Evolutionary conservation across 2,113 vertebrate genomes (phyloP).

Genomic region (Hyperoodon ampullatus): DNA sequence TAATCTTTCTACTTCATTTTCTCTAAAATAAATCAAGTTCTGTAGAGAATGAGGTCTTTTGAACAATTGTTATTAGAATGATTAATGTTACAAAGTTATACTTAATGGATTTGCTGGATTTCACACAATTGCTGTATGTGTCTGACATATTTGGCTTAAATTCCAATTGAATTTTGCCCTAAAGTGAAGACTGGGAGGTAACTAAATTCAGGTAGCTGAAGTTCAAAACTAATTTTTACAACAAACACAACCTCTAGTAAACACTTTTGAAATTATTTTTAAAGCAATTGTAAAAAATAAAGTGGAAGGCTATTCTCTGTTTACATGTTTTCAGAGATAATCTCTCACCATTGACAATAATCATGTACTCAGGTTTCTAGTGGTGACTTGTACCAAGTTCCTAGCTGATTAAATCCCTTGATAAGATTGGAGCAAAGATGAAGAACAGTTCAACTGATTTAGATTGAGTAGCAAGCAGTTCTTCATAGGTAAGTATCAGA

Average conservation of each 20-base stretch:
- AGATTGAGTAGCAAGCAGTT: neutral
- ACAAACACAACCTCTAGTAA: neutral
- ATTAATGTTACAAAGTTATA: neutral
- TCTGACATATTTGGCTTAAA: neutral
- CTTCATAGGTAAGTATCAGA: neutral
- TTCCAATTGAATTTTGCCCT: neutral
- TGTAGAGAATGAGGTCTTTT: neutral
- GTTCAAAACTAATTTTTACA: neutral
- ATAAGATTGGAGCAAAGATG: neutral
- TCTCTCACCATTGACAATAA: neutral
- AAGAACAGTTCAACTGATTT: neutral
- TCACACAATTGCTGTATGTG: neutral
- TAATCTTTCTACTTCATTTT: conserved; percentile 15
- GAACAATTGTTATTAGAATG: neutral
- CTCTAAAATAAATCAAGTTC: neutral
- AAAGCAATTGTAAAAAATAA: neutral
- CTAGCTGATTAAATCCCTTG: neutral
- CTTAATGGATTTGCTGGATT: neutral
- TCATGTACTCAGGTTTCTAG: neutral
- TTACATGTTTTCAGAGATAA: neutral
- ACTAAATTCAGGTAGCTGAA: neutral
- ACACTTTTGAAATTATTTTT: neutral
- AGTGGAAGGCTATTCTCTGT: neutral
- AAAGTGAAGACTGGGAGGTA: neutral
- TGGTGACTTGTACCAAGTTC: neutral